Conservation (phyloP, 2,888 invertebrate species). For the Pandemis corylana region DNA sequence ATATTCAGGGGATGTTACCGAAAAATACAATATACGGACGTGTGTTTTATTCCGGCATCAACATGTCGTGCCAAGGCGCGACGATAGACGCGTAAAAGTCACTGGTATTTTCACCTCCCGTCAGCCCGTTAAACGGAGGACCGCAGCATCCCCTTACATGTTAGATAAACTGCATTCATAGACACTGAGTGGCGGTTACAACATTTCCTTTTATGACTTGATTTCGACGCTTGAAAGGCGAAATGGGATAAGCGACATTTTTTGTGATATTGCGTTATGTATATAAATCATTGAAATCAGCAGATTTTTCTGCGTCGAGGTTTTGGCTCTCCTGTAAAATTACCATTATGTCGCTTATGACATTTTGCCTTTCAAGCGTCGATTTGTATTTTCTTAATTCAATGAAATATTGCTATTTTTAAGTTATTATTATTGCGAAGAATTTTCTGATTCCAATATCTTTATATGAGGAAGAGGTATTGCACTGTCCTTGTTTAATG, state of each 20-base stretch:
- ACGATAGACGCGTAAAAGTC: slow-evolving; percentile 45
- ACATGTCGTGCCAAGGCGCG: slow-evolving; percentile 47
- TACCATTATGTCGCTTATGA: too few relatives aligned
- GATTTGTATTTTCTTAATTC: not conserved
- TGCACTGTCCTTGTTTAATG: too few relatives aligned
- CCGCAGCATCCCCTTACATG: not conserved
- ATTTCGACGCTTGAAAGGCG: too few relatives aligned
- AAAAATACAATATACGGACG: slow-evolving; percentile 51
- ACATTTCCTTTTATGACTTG: not conserved
- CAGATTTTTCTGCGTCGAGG: too few relatives aligned
- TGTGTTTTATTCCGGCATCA: slow-evolving; percentile 53
- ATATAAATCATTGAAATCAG: too few relatives aligned
- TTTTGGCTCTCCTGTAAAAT: too few relatives aligned
- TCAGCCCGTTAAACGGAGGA: not conserved
- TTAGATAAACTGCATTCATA: not conserved
- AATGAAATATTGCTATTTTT: not conserved
- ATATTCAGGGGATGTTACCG: slow-evolving; percentile 48
- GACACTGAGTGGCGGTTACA: not conserved
- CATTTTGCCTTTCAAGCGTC: too few relatives aligned
- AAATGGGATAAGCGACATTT: too few relatives aligned
- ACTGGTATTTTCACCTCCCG: slow-evolving; percentile 36
- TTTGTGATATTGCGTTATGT: too few relatives aligned
- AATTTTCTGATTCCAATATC: too few relatives aligned
- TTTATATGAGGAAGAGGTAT: too few relatives aligned
- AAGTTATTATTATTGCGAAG: too few relatives aligned